Base-by-base conservation (phyloP, 2,113 vertebrate species). In the Vulpes ferrilata region DNA sequence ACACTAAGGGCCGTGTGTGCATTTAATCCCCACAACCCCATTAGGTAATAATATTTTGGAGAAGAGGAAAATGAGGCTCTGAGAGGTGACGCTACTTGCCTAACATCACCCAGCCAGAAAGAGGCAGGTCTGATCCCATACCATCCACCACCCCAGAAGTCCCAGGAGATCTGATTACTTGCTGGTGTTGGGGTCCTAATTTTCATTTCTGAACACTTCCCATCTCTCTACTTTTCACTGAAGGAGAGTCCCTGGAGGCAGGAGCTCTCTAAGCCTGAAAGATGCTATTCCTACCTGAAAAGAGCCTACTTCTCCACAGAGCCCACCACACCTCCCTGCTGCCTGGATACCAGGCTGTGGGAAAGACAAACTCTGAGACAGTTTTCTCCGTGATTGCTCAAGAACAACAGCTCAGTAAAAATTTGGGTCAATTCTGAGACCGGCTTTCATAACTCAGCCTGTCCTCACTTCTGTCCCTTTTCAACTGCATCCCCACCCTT, bases 361-460 rank as follows among this genome's bases (percentile, higher is more conserved):
- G 59, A 90, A 92, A 89, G 22, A 32, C 65, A 83, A 35, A 79
- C 51, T 93, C 69, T 35, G 53, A 71, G 90, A 64, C n/a, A n/a
- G 11, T 38, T 57, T 55, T 57, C 74, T 65, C 71, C 19, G 2
- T 60, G 48, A 62, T 2, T 64, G 22, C 48, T 90, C 60, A 55
- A 81, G 55, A 88, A 93, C 69, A 73, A 71, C 20, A 88, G 57
- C 67, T 88, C 65, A 57, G 73, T 9, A 84, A 43, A 32, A 9
- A 25, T 17, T 48, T 57, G n/a, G 81, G 32, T 80, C 71, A 62
- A 25, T 93, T 89, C 91, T 76, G 85, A 94, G 57, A 94, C 51
- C 0, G 15, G 51, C 51, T 95, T 78, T 92, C 65, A 23, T 59
- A 87, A 81, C 64, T 76, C 67, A 43, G 73, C 83, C 87, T 48